Evolutionary conservation across 1,140 invertebrate genomes (phyloP).

Genomic region (Eumeta japonica): DNA sequence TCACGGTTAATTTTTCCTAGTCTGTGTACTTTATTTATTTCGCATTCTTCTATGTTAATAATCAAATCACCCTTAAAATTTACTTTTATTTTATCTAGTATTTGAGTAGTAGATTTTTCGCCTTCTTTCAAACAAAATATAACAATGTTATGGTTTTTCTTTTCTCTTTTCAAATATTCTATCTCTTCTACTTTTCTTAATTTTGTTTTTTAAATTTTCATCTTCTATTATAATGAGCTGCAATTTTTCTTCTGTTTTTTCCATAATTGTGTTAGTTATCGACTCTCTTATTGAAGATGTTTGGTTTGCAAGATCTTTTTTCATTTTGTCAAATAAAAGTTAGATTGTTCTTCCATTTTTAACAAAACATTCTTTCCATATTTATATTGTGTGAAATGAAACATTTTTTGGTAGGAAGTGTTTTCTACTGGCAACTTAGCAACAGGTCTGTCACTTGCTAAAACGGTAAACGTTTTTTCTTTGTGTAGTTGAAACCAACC

Average conservation of each 20-base stretch:
- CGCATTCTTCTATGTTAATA: slow-evolving; percentile 10
- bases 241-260: slow-evolving; percentile 15
- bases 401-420: no score
- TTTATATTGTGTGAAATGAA: no score
- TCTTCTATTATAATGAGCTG: slow-evolving; percentile 14
- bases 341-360: slow-evolving; percentile 13
- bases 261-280: slow-evolving; percentile 15
- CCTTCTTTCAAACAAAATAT: slow-evolving; percentile 11
- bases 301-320: slow-evolving; percentile 13
- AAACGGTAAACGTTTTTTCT: no score
- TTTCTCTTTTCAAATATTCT: no score
- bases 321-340: slow-evolving; percentile 16
- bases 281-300: slow-evolving; percentile 7
- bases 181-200: slow-evolving; percentile 12
- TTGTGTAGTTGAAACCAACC: no score
- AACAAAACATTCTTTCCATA: no score
- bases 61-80: slow-evolving; percentile 9
- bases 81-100: slow-evolving; percentile 7
- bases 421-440: no score
- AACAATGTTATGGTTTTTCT: slow-evolving; percentile 10
- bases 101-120: slow-evolving; percentile 8
- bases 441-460: no score
- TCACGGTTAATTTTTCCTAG: slow-evolving; percentile 10
- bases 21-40: slow-evolving; percentile 13
- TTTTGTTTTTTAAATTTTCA: slow-evolving; percentile 12